Evolutionary conservation across 2,888 invertebrate species (phyloP).

Genomic region (Linnaemya vulpina): DNA sequence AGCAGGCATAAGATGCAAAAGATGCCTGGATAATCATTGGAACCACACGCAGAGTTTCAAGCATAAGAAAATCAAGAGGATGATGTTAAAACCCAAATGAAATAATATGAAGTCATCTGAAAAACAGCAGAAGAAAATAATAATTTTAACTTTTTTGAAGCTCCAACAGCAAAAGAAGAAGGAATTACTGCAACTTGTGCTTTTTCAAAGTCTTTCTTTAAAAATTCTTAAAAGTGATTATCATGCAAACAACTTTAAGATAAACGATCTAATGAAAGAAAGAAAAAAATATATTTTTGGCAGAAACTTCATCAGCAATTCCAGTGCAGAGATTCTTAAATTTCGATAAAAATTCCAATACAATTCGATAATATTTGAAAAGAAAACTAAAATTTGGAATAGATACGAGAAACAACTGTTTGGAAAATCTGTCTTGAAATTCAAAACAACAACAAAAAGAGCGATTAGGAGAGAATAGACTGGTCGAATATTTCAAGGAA

Average conservation of each 20-base stretch:
- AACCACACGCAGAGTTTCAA: conserved; percentile 63
- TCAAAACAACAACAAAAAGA: background rate
- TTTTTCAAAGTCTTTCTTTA: conserved; percentile 33
- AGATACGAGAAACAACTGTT: conserved; percentile 7
- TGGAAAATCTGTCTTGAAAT: conserved; percentile 16
- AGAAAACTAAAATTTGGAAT: background rate
- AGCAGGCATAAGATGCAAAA: conserved; percentile 31
- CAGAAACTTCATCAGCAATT: conserved; percentile 33
- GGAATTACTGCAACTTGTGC: conserved; percentile 17
- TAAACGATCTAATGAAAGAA: conserved; percentile 70
- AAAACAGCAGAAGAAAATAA: conserved; percentile 21
- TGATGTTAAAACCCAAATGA: conserved; percentile 10
- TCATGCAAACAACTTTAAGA: conserved; percentile 62
- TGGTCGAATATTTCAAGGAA: conserved; percentile 33
- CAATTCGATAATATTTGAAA: background rate
- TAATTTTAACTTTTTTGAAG: background rate
- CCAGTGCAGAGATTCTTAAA: conserved; percentile 35
- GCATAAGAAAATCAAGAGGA: conserved; percentile 16
- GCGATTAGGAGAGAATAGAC: background rate
- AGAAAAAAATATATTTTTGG: conserved; percentile 35
- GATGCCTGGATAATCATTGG: conserved; percentile 53
- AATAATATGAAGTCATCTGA: conserved; percentile 35
- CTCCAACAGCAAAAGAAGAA: conserved; percentile 22
- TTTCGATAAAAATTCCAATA: background rate
- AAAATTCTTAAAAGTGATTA: conserved; percentile 62